Base-by-base conservation (phyloP, 2,113 vertebrate species). In the Misgurnus mizolepis region DNA sequence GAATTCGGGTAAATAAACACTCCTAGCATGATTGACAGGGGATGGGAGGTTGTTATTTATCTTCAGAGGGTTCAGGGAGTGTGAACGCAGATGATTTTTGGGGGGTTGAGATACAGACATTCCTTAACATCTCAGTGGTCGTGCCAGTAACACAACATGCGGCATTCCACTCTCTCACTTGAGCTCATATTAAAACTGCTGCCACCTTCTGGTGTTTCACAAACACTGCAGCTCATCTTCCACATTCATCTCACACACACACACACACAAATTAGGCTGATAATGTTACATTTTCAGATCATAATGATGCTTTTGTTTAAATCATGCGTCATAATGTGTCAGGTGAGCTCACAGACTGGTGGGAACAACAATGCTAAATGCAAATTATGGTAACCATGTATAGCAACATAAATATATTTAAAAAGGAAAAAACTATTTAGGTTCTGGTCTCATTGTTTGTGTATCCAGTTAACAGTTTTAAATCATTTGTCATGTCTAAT, bases 1-100 rank as follows among this genome's bases (percentile, higher is more conserved):
- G 94, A 91, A 96, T 96, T 89, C 91, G 95, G 93, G 95, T 95
- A 95, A 95, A 64, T 64, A 78, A 69, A 75, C 50, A 40, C 39
- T 4, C 4, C 60, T 61, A 27, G 14, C 17, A 9, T 18, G 58
- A 74, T 74, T 74, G 68, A 40, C 62, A 43, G 43, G 49, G 50
- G 47, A 49, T 53, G 27, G 60, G 34, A 74, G 47, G 34, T 18
- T 80, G 78, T 64, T 62, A 12, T 82, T 50, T 77, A 61, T 77
- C 73, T 45, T 62, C 41, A 62, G 47, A 22, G 45, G 34, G 53
- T 22, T 27, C 3, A 9, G 43, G 40, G 50, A 6, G 43, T 61
- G 66, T 73, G 68, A 18, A 22, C 10, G 17, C 27, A 27, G 41
- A 55, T 72, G 0, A n/a, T 27, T 72, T 47, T 80, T 56, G 34